A percentile compares a stretch with the other conserved stretches of the same genome.
phyloP scores from a whole-genome alignment of 2,888 invertebrate species.

The Athrips mouffetella region DNA sequence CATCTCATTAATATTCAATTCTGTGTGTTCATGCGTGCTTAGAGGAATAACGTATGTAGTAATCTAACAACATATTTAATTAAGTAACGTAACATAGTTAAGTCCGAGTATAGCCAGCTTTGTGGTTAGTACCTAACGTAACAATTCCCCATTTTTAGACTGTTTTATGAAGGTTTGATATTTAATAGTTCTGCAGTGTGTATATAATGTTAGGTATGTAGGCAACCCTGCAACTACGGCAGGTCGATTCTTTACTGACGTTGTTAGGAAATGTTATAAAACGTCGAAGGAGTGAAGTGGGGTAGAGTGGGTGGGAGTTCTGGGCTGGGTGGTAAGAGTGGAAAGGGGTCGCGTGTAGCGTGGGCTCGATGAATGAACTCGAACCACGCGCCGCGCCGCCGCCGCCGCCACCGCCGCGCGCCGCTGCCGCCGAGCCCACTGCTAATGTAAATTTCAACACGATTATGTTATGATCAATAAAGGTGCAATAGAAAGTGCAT shows the following conservation, averaged over 20 bases:
- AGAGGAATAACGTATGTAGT: no score
- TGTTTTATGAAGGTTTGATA: no score
- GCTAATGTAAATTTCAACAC: conserved; percentile 28
- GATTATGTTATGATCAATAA: conserved; percentile 29
- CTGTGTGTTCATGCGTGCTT: no score
- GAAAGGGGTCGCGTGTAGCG: conserved; percentile 28
- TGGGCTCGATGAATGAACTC: conserved; percentile 45
- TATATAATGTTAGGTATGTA: no score
- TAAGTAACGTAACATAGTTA: no score
- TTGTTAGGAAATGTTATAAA: conserved; percentile 17
- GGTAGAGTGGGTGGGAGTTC: conserved; percentile 5
- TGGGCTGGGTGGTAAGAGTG: conserved; percentile 22
- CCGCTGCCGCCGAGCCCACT: no score
- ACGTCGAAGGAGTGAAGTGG: conserved; percentile 10
- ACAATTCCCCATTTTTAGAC: no score
- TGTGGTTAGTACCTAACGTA: no score
- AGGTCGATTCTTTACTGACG: background rate
- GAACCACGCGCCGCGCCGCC: conserved; percentile 23
- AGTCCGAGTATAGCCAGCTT: no score
- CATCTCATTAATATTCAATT: background rate
- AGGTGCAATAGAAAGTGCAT: conserved; percentile 30
- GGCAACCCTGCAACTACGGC: conserved; percentile 3
- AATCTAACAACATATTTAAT: no score
- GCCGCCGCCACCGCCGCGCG: no score
- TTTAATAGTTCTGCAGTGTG: no score